Evolutionary conservation across 2,797 vertebrate species (phyloP), one percentile per base, ranked within the genome.

Genomic region (Momotus momota): DNA sequence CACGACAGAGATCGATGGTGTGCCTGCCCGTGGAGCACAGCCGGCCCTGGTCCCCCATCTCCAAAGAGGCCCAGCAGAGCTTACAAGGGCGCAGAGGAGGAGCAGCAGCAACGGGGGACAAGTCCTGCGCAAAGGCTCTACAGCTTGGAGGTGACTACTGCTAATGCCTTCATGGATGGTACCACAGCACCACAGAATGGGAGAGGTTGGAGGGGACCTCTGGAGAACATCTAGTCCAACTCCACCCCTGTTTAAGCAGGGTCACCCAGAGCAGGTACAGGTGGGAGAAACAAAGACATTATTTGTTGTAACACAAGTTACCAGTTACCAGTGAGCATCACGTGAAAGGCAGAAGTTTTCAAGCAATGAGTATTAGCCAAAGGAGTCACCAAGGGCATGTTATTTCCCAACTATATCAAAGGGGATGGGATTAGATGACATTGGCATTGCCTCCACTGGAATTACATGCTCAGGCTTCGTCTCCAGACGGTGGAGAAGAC

Each of bases 1-100:
- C 5, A 20, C 51, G 62, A 31, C 38, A 52, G 81, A 49, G 71
- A 23, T 10, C 41, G 21, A 2, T 1, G 14, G 11, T 16, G 3
- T 7, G 22, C 8, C 38, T 35, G 69, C 70, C 55, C 4, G 0
- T 2, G 26, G 33, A 26, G 57, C 48, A 5, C 0, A 3, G 6
- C 60, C 22, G 3, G 35, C 48, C 69, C 41, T 9, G 25, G 33
- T 15, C 19, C 62, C 48, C 33, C 3, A 0, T 13, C 87, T 57
- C 69, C 19, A 33, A 40, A 41, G 20, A 31, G n/a, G 18, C 9
- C 23, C 1, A 0, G 52, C 9, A 58, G 43, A 81, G 26, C 31
- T 78, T 5, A 10, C 10, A 11, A 4, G 14, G 21, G 26, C n/a
- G 14, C 25, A 26, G 49, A 52, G 35, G 29, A 80, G 58, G 19